Base-by-base conservation (phyloP, 2,113 vertebrate species). In the Actinemys pallida region DNA sequence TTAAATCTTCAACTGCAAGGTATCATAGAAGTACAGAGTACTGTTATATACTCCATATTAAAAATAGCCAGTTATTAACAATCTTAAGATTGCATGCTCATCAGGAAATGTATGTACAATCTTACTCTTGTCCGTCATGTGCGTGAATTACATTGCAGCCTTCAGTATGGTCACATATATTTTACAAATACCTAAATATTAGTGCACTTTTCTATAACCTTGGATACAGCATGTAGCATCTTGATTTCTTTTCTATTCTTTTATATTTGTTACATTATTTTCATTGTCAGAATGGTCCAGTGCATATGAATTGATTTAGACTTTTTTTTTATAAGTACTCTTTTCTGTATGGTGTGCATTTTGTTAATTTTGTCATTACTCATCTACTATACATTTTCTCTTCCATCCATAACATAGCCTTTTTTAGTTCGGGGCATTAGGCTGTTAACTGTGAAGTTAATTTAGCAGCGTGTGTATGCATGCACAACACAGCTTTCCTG, bases 401-500 rank as follows among this genome's bases (percentile, higher is more conserved):
- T 92, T 91, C 39, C 57, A 69, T 22, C 57, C 42, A 24, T 8
- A 84, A 2, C 17, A 29, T 3, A 5, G 1, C 5, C 89, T 62
- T 8, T 76, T 81, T 39, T 29, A 8, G 1, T 89, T 86, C 79
- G 76, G 39, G 81, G 27, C 19, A 65, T 86, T 9, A 87, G 17
- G 5, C 45, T 84, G 47, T 82, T 84, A 88, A 80, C 47, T 52
- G 5, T 52, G 47, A 69, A 86, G 69, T n/a, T 92, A 62, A 85
- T 90, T 91, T 91, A 84, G 31, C 83, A 79, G 27, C 56, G 59
- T 54, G 31, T 78, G 69, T 65, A n/a, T 57, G 27, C 42, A 22
- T 0, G 2, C 65, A 52, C 4, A 31, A 39, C 22, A 27, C 4
- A 0, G 0, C 31, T 84, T 47, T 87, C 24, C 62, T 80, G 59